A percentile compares a stretch with the other conserved stretches of the same genome.
phyloP scores from a whole-genome alignment of 2,113 vertebrate genomes.

The Grammomys dolichurus region DNA sequence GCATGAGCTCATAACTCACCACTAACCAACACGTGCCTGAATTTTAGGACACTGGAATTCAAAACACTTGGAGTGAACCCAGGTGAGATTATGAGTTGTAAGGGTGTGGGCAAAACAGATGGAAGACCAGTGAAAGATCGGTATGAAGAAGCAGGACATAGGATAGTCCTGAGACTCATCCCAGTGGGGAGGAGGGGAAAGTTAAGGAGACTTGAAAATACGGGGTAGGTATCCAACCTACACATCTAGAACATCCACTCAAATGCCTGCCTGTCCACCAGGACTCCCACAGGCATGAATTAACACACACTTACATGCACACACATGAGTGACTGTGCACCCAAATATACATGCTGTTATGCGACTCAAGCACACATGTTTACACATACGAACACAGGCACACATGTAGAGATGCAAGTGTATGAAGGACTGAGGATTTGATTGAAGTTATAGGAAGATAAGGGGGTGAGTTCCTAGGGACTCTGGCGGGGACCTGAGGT shows the following conservation, averaged over 20 bases:
- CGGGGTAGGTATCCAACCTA: accelerated
- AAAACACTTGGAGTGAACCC: background rate
- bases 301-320: background rate
- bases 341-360: too few relatives aligned
- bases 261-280: background rate
- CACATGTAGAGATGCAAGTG: background rate
- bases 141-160: background rate
- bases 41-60: background rate
- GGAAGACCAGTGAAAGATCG: background rate
- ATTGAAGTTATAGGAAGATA: background rate
- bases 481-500: background rate
- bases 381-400: too few relatives aligned
- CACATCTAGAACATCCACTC: too few relatives aligned
- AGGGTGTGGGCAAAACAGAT: background rate
- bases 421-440: background rate
- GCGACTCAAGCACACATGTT: background rate
- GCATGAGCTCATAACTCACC: background rate
- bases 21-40: background rate
- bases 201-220: background rate
- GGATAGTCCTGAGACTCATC: background rate
- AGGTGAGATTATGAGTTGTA: background rate
- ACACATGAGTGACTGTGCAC: background rate
- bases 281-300: background rate
- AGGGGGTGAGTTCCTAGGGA: background rate
- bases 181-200: background rate